Evolutionary conservation across 2,113 vertebrate genomes (phyloP).

Genomic region (Solea senegalensis): DNA sequence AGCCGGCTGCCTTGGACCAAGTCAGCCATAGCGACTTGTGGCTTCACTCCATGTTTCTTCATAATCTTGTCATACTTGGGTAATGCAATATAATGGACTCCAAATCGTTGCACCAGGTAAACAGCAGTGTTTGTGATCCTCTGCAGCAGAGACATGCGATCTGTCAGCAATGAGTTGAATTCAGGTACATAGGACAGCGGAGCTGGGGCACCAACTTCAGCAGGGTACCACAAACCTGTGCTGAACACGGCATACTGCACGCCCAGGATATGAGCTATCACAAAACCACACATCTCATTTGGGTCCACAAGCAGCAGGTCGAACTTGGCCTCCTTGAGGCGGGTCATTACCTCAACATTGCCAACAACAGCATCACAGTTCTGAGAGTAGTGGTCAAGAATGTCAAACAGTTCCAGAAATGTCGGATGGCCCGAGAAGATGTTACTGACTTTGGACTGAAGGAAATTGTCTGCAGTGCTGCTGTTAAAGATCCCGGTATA

Average conservation of each 20-base stretch:
- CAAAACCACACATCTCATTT: slow-evolving; percentile 99
- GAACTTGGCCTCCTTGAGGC: slow-evolving; percentile 89
- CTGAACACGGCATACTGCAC: slow-evolving; percentile 96
- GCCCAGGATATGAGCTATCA: slow-evolving; percentile 94
- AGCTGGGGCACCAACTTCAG: slow-evolving; percentile 95
- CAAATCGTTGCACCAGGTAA: slow-evolving; percentile 93
- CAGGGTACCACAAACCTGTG: slow-evolving; percentile 98
- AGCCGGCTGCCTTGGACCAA: slow-evolving; percentile 93
- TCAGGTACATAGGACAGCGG: slow-evolving; percentile 96
- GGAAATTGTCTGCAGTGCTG: slow-evolving; percentile 92
- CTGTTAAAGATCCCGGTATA: slow-evolving; percentile 98
- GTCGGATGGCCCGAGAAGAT: slow-evolving; percentile 97
- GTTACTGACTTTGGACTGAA: slow-evolving; percentile 96
- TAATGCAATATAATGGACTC: slow-evolving; percentile 92
- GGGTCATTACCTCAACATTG: slow-evolving; percentile 85
- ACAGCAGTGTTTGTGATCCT: slow-evolving; percentile 91
- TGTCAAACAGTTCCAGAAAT: slow-evolving; percentile 94
- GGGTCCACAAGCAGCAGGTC: slow-evolving; percentile 97
- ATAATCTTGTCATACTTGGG: slow-evolving; percentile 97
- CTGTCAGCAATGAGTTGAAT: slow-evolving; percentile 97
- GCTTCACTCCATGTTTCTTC: slow-evolving; percentile 88
- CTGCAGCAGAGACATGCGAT: slow-evolving; percentile 91
- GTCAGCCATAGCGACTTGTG: slow-evolving; percentile 90
- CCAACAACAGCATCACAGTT: slow-evolving; percentile 96
- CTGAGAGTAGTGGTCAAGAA: slow-evolving; percentile 95